Base-by-base conservation (phyloP, 2,113 vertebrate genomes). In the Galeopterus variegatus region DNA sequence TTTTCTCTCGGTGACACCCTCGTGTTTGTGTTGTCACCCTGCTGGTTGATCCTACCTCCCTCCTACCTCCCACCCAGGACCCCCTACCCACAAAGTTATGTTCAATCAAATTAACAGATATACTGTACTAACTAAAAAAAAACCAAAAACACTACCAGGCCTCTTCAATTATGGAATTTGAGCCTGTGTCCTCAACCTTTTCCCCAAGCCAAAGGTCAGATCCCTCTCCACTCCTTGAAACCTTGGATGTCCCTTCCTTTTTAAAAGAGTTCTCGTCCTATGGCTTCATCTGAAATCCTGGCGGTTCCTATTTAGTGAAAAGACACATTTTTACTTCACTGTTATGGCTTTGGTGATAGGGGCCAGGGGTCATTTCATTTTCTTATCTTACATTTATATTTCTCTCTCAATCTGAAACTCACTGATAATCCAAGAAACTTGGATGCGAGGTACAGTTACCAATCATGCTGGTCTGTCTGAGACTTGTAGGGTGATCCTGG, bases 381-480 rank as follows among this genome's bases (percentile, higher is more conserved):
- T 13, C 54, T 79, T 10, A n/a, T 19, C 52, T 80, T 24, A 1
- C 45, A 19, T 79, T 36, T 54, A 3, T 5, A 14, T 14, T 45
- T 64, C 64, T 81, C 64, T 85, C 69, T 93, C 36, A n/a, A 21
- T 36, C 50, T n/a, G 48, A 90, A 45, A 45, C 15, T 23, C 13
- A 3, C 52, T 36, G 83, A 36, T 13, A 21, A 56, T 56, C 52
- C n/a, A 56, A 52, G 56, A 85, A 41, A 79, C 33, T 8, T 36
- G 62, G 76, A 9, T 8, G 28, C 13, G 13, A 69, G 58, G 41
- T 2, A 17, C 28, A 36, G 19, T 3, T 45, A n/a, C 15, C n/a
- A 1, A 10, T 6, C 54, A 2, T 0, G 2, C 31, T 21, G 62
- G 31, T 54, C 14, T 21, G 64, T 8, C 15, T 1, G 33, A 19